A percentile compares a stretch with the other conserved stretches of the same genome.
Conservation (phyloP, 2,797 vertebrate species). For the Podarcis lilfordi region DNA sequence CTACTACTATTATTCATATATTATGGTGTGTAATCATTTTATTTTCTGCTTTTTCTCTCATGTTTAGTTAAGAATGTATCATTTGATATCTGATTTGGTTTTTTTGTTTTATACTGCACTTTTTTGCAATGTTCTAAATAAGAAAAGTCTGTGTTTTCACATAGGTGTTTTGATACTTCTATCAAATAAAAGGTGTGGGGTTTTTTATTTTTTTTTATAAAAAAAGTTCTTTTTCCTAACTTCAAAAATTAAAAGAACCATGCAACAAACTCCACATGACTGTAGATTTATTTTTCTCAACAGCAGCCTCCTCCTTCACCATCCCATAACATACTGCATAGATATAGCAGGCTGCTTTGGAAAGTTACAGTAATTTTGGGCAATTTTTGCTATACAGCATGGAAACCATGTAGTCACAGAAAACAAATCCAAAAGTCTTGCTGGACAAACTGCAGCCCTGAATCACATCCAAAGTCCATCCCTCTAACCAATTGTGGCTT, state of each 20-base stretch:
- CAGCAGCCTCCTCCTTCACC: neutral
- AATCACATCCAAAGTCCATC: neutral
- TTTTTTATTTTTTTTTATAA: too few relatives aligned
- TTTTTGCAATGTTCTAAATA: neutral
- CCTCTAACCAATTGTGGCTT: neutral
- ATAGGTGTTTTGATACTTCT: neutral
- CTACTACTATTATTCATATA: too few relatives aligned
- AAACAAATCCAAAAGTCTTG: neutral
- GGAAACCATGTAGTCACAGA: neutral
- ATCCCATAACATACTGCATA: neutral
- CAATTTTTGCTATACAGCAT: neutral
- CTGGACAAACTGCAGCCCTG: neutral
- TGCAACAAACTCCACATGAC: neutral
- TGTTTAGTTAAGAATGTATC: too few relatives aligned
- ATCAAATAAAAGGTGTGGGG: too few relatives aligned
- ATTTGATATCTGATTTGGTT: neutral
- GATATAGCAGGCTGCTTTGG: neutral
- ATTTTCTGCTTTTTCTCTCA: too few relatives aligned
- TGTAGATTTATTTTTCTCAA: neutral
- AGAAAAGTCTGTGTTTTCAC: neutral
- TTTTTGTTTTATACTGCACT: neutral
- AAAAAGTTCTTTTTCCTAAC: neutral
- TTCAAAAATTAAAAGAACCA: neutral
- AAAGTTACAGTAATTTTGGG: neutral
- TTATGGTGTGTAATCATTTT: too few relatives aligned